phyloP scores from a whole-genome alignment of 2,113 vertebrate species.

The Lepus timidus region DNA sequence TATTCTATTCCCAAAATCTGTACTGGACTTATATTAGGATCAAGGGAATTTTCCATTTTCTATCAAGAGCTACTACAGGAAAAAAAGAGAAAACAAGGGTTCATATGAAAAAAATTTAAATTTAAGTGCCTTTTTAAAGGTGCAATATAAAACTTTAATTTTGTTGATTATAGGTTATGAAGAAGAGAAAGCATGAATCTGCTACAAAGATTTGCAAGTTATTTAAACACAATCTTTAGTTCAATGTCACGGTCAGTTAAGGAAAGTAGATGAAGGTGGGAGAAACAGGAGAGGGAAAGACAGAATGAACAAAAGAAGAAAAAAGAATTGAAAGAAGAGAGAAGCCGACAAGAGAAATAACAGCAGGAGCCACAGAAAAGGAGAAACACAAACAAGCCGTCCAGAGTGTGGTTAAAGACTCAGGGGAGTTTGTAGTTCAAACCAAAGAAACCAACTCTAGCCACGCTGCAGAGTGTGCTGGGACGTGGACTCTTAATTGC shows the following conservation, averaged over 20 bases:
- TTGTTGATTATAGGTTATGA: conserved; percentile 14
- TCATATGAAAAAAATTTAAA: background rate
- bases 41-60: background rate
- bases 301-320: background rate
- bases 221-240: conserved; percentile 26
- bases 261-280: background rate
- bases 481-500: background rate
- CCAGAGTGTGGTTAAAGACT: background rate
- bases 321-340: background rate
- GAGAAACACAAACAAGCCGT: background rate
- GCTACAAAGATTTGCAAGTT: background rate
- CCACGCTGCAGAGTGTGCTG: background rate
- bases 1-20: conserved; percentile 19
- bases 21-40: background rate
- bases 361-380: background rate
- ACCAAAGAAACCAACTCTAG: background rate
- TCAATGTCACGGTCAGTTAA: background rate
- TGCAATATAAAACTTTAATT: background rate
- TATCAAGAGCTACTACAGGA: background rate
- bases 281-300: background rate
- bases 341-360: background rate
- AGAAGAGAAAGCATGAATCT: conserved; percentile 31
- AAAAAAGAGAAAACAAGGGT: background rate
- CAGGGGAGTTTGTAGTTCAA: background rate
- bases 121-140: background rate